A percentile compares a stretch with the other conserved stretches of the same genome.
Conservation (phyloP, 1,140 invertebrate species). For the Phenacoccus solenopsis region DNA sequence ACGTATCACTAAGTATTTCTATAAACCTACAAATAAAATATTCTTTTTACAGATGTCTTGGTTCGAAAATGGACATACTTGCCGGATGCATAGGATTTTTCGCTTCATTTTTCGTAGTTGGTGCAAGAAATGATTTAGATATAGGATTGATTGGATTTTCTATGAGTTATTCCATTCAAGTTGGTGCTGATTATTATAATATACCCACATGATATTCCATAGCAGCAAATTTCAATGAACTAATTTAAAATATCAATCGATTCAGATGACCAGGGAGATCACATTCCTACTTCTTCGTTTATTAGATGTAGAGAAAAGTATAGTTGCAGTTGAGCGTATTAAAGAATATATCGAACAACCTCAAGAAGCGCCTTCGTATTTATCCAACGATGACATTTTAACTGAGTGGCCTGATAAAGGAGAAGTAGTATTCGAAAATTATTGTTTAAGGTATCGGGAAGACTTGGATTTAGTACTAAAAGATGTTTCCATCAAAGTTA, state of each 20-base stretch:
- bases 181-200: slow-evolving; percentile 31
- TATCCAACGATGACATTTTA: slow-evolving; percentile 40
- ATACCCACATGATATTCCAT: neutral
- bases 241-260: slow-evolving; percentile 2
- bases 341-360: slow-evolving; percentile 86
- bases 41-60: slow-evolving; percentile 57
- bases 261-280: slow-evolving; percentile 77
- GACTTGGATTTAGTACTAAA: slow-evolving; percentile 68
- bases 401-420: slow-evolving; percentile 62
- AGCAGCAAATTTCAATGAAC: no score
- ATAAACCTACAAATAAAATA: no score
- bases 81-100: slow-evolving; percentile 85
- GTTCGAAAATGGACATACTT: slow-evolving; percentile 79
- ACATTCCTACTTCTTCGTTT: slow-evolving; percentile 96
- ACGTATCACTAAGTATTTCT: no score
- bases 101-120: slow-evolving; percentile 73
- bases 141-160: slow-evolving; percentile 81
- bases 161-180: slow-evolving; percentile 77
- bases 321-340: slow-evolving; percentile 93
- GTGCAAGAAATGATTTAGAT: slow-evolving; percentile 51
- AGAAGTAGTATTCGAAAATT: slow-evolving; percentile 57
- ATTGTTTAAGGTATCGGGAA: slow-evolving; percentile 62
- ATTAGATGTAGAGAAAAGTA: slow-evolving; percentile 93
- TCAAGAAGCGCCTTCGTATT: slow-evolving; percentile 60
- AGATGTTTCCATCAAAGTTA: slow-evolving; percentile 52